Evolutionary conservation across 2,888 invertebrate species (phyloP).

Genomic region (Eristalis arbustorum): DNA sequence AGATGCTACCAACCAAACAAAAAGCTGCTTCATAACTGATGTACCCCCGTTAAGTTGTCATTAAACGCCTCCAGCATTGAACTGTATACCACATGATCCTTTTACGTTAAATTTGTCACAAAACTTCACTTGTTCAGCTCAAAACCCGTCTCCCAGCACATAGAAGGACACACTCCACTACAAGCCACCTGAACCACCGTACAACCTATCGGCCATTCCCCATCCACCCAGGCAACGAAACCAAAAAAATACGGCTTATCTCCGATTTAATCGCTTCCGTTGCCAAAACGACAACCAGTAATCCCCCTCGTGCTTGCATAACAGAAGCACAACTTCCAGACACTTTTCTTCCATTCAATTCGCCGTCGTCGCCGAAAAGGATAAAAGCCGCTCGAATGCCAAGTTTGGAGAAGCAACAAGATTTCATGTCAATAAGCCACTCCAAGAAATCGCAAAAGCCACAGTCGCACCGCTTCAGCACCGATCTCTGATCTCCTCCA

Average conservation of each 20-base stretch:
- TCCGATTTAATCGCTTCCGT: neutral
- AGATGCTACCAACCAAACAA: too few relatives aligned
- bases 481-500: constrained; percentile 10
- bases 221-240: too few relatives aligned
- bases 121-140: too few relatives aligned
- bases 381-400: constrained; percentile 22
- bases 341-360: neutral
- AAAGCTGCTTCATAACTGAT: too few relatives aligned
- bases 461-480: neutral
- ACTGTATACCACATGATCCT: too few relatives aligned
- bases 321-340: constrained; percentile 1
- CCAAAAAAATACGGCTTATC: neutral
- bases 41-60: too few relatives aligned
- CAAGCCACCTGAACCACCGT: too few relatives aligned
- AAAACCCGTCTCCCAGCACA: too few relatives aligned
- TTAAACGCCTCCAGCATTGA: too few relatives aligned
- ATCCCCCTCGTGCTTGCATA: constrained; percentile 1
- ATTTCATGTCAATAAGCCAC: constrained; percentile 48
- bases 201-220: too few relatives aligned
- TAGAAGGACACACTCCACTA: too few relatives aligned
- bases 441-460: constrained; percentile 2
- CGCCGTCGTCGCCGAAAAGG: constrained; percentile 1
- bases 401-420: constrained; percentile 15
- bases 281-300: neutral
- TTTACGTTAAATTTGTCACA: too few relatives aligned